Conservation (phyloP, 2,113 vertebrate genomes). For the Hippopotamus amphibius region DNA sequence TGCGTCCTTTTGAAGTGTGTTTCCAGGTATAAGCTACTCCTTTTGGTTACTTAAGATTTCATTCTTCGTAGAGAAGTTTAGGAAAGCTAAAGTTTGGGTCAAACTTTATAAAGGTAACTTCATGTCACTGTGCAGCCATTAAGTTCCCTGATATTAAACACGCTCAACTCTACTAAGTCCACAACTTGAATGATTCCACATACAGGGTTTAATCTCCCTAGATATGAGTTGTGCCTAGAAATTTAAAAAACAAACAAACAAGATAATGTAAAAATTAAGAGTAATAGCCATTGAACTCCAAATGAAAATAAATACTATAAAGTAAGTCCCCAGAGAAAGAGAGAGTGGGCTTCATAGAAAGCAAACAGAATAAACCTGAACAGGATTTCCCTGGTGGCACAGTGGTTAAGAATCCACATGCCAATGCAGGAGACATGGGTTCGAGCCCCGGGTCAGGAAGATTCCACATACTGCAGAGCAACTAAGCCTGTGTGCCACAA, state of each 20-base stretch:
- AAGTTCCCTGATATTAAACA: not conserved
- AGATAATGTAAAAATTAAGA: constrained; percentile 3
- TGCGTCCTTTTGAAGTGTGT: not conserved
- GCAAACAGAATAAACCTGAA: not conserved
- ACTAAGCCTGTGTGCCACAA: too few species aligned
- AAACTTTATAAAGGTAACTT: not conserved
- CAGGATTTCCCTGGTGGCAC: too few species aligned
- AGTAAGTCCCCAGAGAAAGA: not conserved
- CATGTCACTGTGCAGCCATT: not conserved
- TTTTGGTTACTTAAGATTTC: not conserved
- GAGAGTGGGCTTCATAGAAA: not conserved
- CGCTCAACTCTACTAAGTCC: not conserved
- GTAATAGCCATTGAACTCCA: not conserved
- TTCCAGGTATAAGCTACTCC: not conserved
- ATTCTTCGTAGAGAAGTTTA: not conserved
- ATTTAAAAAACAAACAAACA: constrained; percentile 7
- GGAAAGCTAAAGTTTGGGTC: not conserved
- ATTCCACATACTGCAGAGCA: too few species aligned
- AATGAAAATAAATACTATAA: constrained; percentile 6
- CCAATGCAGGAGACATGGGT: too few species aligned
- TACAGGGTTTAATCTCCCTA: not conserved
- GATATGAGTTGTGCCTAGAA: not conserved
- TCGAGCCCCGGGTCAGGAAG: too few species aligned
- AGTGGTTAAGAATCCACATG: too few species aligned
- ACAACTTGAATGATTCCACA: not conserved